Evolutionary conservation across 2,888 invertebrate species (phyloP).

Genomic region (Polia nebulosa): DNA sequence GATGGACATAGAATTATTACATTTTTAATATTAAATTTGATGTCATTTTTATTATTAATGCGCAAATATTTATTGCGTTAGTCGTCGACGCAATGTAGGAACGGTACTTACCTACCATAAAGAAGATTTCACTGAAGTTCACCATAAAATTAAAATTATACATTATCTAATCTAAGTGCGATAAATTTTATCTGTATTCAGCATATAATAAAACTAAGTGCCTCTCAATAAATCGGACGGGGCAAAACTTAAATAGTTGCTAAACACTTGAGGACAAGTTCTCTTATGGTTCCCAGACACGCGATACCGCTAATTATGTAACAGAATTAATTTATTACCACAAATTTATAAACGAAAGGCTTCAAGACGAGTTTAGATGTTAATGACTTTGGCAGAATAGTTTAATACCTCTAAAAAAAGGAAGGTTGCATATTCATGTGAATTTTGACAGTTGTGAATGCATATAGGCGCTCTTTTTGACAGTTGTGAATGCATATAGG

Average conservation of each 20-base stretch:
- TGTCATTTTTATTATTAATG: slow-evolving; percentile 32
- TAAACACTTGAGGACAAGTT: slow-evolving; percentile 80
- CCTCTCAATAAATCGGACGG: slow-evolving; percentile 79
- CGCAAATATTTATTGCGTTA: slow-evolving; percentile 3
- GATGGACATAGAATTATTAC: slow-evolving; percentile 30
- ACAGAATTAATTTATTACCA: slow-evolving; percentile 82
- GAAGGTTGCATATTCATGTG: slow-evolving; percentile 3
- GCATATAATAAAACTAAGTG: slow-evolving; percentile 65
- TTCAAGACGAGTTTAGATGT: slow-evolving; percentile 54
- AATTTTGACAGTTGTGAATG: slow-evolving; percentile 28
- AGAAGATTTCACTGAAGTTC: slow-evolving; percentile 27
- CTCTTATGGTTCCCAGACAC: slow-evolving; percentile 85
- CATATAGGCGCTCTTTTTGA: slow-evolving; percentile 14
- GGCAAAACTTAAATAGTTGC: slow-evolving; percentile 80
- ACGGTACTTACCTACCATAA: slow-evolving; percentile 15
- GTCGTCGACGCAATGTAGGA: neutral
- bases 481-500: neutral
- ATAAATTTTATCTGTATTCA: slow-evolving; percentile 59
- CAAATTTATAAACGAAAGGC: slow-evolving; percentile 59
- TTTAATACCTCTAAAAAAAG: slow-evolving; percentile 32
- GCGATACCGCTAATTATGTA: slow-evolving; percentile 87
- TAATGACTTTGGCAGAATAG: slow-evolving; percentile 51
- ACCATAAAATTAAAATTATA: slow-evolving; percentile 45
- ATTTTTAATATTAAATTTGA: slow-evolving; percentile 25
- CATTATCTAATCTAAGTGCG: slow-evolving; percentile 44